Percentiles rank a stretch among this genome's conserved stretches.
Evolutionary conservation across 2,888 invertebrate genomes (phyloP).

Genomic region (Catocala sponsa): DNA sequence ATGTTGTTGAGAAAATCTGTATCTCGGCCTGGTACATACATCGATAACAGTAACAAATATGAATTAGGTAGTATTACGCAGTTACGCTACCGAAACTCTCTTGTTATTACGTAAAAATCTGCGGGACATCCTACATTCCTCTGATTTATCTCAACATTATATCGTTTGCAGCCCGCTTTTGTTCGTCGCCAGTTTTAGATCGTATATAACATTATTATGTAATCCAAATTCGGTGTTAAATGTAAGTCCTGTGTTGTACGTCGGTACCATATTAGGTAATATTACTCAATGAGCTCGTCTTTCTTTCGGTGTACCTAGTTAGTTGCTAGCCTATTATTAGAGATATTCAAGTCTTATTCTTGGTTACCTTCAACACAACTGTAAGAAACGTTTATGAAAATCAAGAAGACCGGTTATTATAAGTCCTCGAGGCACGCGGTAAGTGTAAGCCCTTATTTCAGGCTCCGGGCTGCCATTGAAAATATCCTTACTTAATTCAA

Average conservation of each 20-base stretch:
- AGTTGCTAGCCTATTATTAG: too few relatives aligned
- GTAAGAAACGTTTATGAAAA: too few relatives aligned
- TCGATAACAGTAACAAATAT: conserved; percentile 30
- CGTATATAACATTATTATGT: conserved; percentile 51
- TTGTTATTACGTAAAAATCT: conserved; percentile 73
- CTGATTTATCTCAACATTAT: conserved; percentile 70
- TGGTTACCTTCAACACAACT: too few relatives aligned
- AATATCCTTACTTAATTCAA: too few relatives aligned
- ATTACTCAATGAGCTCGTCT: too few relatives aligned
- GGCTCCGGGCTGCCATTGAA: too few relatives aligned
- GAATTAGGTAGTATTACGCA: conserved; percentile 28
- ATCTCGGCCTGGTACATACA: conserved; percentile 15
- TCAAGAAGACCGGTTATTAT: too few relatives aligned
- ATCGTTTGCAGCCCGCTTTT: conserved; percentile 54
- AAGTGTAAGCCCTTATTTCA: too few relatives aligned
- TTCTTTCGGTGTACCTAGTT: too few relatives aligned
- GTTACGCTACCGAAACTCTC: conserved; percentile 24
- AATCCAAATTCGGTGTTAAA: conserved; percentile 30
- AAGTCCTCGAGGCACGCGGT: too few relatives aligned
- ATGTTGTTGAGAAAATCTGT: conserved; percentile 19
- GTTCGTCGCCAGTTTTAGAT: conserved; percentile 35
- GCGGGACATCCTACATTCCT: conserved; percentile 57
- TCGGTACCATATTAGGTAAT: background rate
- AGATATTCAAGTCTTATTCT: too few relatives aligned
- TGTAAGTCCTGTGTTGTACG: conserved; percentile 29